Conservation (phyloP, 2,888 invertebrate genomes). For the Tortricodes alternella region DNA sequence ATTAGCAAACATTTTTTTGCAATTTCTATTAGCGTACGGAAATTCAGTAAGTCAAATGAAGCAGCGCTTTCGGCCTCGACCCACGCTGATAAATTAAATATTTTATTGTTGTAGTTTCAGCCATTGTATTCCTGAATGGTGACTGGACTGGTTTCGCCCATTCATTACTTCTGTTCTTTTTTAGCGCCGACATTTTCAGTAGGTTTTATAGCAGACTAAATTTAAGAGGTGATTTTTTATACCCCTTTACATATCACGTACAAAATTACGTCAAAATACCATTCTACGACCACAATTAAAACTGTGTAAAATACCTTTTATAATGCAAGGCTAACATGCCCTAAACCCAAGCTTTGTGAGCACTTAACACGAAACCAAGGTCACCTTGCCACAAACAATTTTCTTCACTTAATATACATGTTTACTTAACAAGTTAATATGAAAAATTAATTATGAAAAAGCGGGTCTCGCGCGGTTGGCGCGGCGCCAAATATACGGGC, state of each 20-base stretch:
- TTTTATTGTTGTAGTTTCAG: slow-evolving; percentile 15
- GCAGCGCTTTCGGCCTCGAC: background rate
- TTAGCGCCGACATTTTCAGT: slow-evolving; percentile 14
- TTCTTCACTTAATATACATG: slow-evolving; percentile 15
- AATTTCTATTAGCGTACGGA: background rate
- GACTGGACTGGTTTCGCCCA: slow-evolving; percentile 6
- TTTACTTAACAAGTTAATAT: slow-evolving; percentile 20
- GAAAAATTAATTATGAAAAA: slow-evolving; percentile 27
- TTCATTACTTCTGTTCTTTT: slow-evolving; percentile 29
- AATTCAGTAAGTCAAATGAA: slow-evolving; percentile 25
- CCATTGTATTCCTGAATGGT: slow-evolving; percentile 7
- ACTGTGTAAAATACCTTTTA: background rate
- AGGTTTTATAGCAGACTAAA: too few relatives aligned
- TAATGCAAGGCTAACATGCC: background rate
- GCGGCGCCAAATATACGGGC: slow-evolving; percentile 16
- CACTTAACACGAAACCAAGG: background rate
- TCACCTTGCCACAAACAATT: background rate
- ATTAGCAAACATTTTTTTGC: slow-evolving; percentile 2
- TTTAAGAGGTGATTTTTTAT: too few relatives aligned
- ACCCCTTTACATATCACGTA: too few relatives aligned
- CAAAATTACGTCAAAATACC: too few relatives aligned
- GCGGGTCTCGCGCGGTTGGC: slow-evolving; percentile 12
- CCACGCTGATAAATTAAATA: slow-evolving; percentile 23
- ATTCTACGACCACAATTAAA: too few relatives aligned
- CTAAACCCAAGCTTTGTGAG: background rate